Conservation (phyloP, 2,113 vertebrate species). For the Gymnarchus niloticus region DNA sequence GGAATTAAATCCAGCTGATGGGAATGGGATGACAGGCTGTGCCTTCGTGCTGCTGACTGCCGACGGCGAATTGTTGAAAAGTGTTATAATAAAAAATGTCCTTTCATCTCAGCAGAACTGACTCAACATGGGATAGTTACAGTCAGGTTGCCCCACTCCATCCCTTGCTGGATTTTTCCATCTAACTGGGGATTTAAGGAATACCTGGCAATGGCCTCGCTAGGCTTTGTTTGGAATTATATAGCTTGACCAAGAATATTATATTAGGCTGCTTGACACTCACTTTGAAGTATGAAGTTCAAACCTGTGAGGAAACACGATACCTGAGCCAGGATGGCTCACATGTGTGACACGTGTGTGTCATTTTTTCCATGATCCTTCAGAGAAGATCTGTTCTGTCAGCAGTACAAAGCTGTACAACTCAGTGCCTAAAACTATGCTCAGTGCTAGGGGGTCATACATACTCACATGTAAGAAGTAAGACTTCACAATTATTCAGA, state of each 20-base stretch:
- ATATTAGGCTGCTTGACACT: neutral
- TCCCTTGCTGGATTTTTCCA: neutral
- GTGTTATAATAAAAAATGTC: neutral
- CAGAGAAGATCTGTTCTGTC: neutral
- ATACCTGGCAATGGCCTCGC: neutral
- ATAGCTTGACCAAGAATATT: neutral
- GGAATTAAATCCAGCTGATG: neutral
- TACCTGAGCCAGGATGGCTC: neutral
- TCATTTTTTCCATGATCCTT: neutral
- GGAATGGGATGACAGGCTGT: neutral
- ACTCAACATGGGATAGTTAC: neutral
- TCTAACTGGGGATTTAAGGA: neutral
- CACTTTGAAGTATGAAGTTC: constrained; percentile 1
- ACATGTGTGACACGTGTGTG: constrained; percentile 15
- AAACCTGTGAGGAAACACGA: neutral
- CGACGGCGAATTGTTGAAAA: neutral
- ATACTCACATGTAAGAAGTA: neutral
- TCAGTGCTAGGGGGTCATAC: neutral
- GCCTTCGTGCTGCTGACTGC: neutral
- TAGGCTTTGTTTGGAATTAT: neutral
- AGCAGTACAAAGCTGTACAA: neutral
- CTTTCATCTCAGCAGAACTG: neutral
- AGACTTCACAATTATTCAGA: neutral
- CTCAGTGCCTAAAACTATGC: neutral
- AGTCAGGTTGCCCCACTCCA: neutral